Evolutionary conservation across 2,113 vertebrate genomes (phyloP), one percentile per base, ranked within the genome.

Genomic region (Psophia crepitans): DNA sequence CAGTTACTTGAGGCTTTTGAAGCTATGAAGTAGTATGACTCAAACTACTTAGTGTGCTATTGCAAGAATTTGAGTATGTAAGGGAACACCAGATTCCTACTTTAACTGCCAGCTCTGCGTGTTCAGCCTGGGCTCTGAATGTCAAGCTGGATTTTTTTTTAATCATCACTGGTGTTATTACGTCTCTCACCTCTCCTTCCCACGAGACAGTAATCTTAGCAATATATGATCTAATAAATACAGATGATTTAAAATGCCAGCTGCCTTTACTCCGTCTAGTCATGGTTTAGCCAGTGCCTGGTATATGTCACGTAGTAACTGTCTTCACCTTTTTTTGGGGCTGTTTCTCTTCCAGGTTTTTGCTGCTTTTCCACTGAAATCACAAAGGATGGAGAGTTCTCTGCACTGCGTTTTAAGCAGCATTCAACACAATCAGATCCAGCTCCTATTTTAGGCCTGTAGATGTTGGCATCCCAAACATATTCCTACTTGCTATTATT

Each of bases 151-250:
- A 90, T 84, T 80, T 90, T 80, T 76, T 94, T 90, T 94, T 71
- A 89, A 96, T 96, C 80, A 89, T 94, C 86, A 39, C 43, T 91
- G 86, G 44, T 3, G 0, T 96, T 96, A 94, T 79, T 95, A 89
- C 12, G 1, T 93, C 73, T 91, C 87, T 96, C 89, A 84, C 94
- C 77, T 91, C 84, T 96, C 70, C 70, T 84, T 93, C 84, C 77
- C 81, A 44, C 53, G 78, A 93, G 96, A 79, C 89, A 61, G 84
- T 89, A 96, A 95, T 92, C 95, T 96, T 94, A 94, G 61, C 77
- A 94, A 91, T 95, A 89, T 89, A 57, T 71, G 65, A 87, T 89
- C 87, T 95, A 97, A 95, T 97, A 96, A 92, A 94, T 93, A 92
- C 48, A 91, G 74, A 89, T 87, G 64, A 89, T 85, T 94, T 95